Percentiles rank a stretch among this genome's conserved stretches.
Evolutionary conservation across 2,113 vertebrate species (phyloP).

Genomic region (Leucopsar rothschildi): DNA sequence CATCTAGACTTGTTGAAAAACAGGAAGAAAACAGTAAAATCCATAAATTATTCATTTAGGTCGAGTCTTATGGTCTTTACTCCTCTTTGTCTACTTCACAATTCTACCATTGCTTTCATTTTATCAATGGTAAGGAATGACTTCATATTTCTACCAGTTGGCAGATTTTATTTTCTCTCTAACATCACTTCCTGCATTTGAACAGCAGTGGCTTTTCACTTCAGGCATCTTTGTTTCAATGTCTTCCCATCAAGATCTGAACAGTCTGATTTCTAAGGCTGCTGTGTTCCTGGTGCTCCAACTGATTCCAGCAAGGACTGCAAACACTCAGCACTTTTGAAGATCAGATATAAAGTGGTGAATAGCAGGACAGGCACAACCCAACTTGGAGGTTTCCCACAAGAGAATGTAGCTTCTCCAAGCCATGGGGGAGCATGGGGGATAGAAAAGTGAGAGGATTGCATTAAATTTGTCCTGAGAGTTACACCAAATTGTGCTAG

Average conservation of each 20-base stretch:
- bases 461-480: not conserved
- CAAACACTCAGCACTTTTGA: not conserved
- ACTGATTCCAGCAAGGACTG: not conserved
- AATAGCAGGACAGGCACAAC: not conserved
- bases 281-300: not conserved
- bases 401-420: not conserved
- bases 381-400: not conserved
- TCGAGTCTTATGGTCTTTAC: not conserved
- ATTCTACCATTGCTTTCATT: not conserved
- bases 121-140: not conserved
- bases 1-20: not conserved
- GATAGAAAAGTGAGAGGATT: not conserved
- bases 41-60: not conserved
- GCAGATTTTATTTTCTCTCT: not conserved
- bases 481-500: not conserved
- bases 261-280: not conserved
- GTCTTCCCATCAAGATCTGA: not conserved
- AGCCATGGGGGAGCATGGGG: not conserved
- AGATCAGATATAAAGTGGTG: not conserved
- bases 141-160: not conserved
- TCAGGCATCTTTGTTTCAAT: not conserved
- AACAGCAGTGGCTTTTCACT: not conserved
- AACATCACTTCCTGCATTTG: not conserved
- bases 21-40: not conserved
- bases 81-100: not conserved